Conservation (phyloP, 2,888 invertebrate genomes). For the Euspilapteryx auroguttella region DNA sequence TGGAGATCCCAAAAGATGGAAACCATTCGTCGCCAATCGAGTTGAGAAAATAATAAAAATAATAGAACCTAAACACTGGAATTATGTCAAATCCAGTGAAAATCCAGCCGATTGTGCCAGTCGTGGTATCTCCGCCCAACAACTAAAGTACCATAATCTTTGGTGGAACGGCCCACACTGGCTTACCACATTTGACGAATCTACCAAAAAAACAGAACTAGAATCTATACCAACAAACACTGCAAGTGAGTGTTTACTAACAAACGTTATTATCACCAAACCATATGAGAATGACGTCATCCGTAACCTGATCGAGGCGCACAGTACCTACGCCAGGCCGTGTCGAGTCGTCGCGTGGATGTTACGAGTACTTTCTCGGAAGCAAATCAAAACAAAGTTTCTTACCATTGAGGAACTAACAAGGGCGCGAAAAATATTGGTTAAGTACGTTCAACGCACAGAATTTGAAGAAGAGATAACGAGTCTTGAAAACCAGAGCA, state of each 20-base stretch:
- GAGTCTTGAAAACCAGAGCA: neutral
- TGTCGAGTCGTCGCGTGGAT: conserved; percentile 1
- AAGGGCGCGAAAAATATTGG: neutral
- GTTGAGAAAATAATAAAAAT: conserved; percentile 5
- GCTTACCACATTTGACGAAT: neutral
- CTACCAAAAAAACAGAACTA: neutral
- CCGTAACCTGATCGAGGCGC: neutral
- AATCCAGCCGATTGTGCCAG: conserved; percentile 9
- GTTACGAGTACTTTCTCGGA: neutral
- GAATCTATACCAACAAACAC: neutral
- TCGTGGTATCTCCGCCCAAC: conserved; percentile 5
- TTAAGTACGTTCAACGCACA: neutral
- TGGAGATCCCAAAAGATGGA: conserved; percentile 8
- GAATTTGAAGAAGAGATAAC: conserved; percentile 1
- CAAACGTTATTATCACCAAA: neutral
- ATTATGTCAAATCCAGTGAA: conserved; percentile 8
- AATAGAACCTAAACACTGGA: conserved; percentile 5
- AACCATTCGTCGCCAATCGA: conserved; percentile 10
- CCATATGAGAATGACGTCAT: neutral
- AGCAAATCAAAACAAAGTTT: neutral
- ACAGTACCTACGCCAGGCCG: neutral
- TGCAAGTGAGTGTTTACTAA: neutral
- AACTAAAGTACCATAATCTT: conserved; percentile 5
- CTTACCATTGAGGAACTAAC: neutral
- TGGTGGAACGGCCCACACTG: conserved; percentile 9